Evolutionary conservation across 2,888 invertebrate species (phyloP), one percentile per base, ranked within the genome.

Genomic region (Watsonalla cultraria): DNA sequence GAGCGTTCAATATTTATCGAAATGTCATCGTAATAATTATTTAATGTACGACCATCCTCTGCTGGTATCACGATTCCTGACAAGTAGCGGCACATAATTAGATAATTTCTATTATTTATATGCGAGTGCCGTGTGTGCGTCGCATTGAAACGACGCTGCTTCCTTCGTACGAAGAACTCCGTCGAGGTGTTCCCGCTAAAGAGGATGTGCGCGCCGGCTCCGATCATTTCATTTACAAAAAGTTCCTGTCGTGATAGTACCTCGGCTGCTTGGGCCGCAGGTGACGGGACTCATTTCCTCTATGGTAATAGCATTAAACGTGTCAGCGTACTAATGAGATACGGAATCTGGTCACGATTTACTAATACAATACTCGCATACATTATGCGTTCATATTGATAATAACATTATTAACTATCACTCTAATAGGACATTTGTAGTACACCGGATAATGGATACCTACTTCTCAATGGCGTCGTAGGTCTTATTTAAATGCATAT

Each of bases 91-190:
- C 70, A 83, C 81, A 86, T 88, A 86, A 87, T 90, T 88, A 86
- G 81, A 89, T 88, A 87, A 89, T 90, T 88, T 88, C 84, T 90
- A 90, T 90, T 89, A 90, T 90, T 87, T 87, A 89, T 89, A 89
- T 90, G 88, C 90, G 79, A 70, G 75, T 64, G 69, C 65, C 62
- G 71, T 59, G 76, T 81, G 85, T 78, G 86, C 65, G 61, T 62
- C 57, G 87, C 81, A 85, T 86, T 59, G 73, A 67, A 82, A 87
- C 78, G 75, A 78, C 65, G 61, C 58, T 62, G 83, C 81, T 88
- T 90, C 90, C 88, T 88, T 75, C 79, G 64, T 84, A 84, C 87
- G 79, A 72, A 82, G 84, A 85, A 87, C 74, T 74, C 73, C 70
- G 71, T 68, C 74, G 70, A 65, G 64, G 71, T 68, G 67, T 89